phyloP scores from a whole-genome alignment of 2,888 invertebrate species.

The Tillus elongatus region DNA sequence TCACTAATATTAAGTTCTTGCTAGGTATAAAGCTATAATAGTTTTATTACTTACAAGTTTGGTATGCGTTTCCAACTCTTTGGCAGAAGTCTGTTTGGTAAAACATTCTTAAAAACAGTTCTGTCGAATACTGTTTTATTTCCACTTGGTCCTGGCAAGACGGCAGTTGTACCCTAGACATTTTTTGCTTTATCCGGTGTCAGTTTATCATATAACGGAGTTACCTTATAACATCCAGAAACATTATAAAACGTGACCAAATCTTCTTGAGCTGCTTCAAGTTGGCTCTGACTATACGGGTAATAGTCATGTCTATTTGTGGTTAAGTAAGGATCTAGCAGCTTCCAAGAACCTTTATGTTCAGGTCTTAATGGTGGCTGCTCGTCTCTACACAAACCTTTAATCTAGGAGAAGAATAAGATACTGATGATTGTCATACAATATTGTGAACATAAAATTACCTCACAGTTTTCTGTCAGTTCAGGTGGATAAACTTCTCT shows the following conservation, averaged over 20 bases:
- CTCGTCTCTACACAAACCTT: slow-evolving; percentile 34
- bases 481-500: slow-evolving; percentile 27
- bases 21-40: too few relatives aligned
- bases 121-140: slow-evolving; percentile 27
- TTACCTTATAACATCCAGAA: slow-evolving; percentile 29
- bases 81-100: slow-evolving; percentile 26
- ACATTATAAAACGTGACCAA: slow-evolving; percentile 39
- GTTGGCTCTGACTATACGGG: slow-evolving; percentile 31
- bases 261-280: slow-evolving; percentile 35
- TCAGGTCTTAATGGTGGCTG: slow-evolving; percentile 37
- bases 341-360: slow-evolving; percentile 35
- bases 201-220: too few relatives aligned
- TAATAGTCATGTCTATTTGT: slow-evolving; percentile 33
- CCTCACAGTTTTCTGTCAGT: slow-evolving; percentile 28
- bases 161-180: slow-evolving; percentile 23
- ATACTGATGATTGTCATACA: too few relatives aligned
- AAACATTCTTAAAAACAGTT: slow-evolving; percentile 22
- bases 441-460: too few relatives aligned
- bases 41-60: slow-evolving; percentile 33
- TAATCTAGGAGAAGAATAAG: slow-evolving; percentile 29
- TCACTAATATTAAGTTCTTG: too few relatives aligned
- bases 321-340: slow-evolving; percentile 40
- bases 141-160: slow-evolving; percentile 23
- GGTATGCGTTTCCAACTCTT: slow-evolving; percentile 27
- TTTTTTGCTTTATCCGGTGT: too few relatives aligned